Evolutionary conservation across 1,140 invertebrate genomes (phyloP).

Genomic region (Ericerus pela): DNA sequence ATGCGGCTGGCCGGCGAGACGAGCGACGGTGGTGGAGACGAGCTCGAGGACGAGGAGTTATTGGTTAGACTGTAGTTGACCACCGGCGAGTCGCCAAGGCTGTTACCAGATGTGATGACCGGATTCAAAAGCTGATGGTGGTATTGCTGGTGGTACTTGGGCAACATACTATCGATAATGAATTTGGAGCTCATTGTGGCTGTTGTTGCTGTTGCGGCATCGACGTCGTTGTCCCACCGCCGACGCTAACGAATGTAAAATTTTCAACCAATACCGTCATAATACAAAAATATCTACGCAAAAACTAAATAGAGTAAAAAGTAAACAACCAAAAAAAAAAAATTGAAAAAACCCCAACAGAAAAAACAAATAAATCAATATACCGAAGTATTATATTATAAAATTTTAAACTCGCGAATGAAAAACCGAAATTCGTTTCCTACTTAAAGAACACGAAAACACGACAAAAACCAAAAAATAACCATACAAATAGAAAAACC

Average conservation of each 20-base stretch:
- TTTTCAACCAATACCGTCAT: not conserved
- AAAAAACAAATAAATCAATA: too few relatives aligned
- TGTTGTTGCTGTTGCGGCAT: too few relatives aligned
- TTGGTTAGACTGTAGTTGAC: conserved; percentile 33
- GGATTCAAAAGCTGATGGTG: conserved; percentile 45
- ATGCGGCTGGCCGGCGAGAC: conserved; percentile 34
- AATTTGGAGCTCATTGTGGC: conserved; percentile 83
- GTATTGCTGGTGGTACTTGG: conserved; percentile 76
- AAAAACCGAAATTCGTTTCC: too few relatives aligned
- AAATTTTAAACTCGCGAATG: too few relatives aligned
- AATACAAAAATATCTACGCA: not conserved
- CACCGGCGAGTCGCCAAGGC: conserved; percentile 31
- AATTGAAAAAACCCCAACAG: too few relatives aligned
- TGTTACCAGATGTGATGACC: conserved; percentile 30
- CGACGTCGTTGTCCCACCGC: not conserved
- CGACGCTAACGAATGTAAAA: not conserved
- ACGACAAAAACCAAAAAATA: not conserved
- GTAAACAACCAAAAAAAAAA: not conserved
- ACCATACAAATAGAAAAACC: too few relatives aligned
- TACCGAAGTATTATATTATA: too few relatives aligned
- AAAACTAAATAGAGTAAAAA: not conserved
- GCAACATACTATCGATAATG: conserved; percentile 92
- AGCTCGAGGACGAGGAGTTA: conserved; percentile 32
- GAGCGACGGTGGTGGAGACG: conserved; percentile 37
- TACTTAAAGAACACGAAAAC: too few relatives aligned